Evolutionary conservation across 2,888 invertebrate genomes (phyloP).

Genomic region (Julus scanicus): DNA sequence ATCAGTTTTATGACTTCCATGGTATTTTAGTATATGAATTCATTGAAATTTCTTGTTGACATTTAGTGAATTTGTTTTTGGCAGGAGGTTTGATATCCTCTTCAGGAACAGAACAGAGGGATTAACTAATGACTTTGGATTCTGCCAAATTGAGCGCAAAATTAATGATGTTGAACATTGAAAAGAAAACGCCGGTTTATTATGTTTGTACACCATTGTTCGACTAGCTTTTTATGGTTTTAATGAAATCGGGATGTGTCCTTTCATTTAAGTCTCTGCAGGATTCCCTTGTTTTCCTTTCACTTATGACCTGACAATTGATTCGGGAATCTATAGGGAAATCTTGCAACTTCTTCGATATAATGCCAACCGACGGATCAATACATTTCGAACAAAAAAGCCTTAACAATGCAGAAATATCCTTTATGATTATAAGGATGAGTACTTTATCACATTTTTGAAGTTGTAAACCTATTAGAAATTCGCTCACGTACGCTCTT

Average conservation of each 20-base stretch:
- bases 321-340: slow-evolving; percentile 15
- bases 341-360: neutral
- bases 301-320: slow-evolving; percentile 36
- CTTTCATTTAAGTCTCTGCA: slow-evolving; percentile 34
- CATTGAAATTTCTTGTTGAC: neutral
- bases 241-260: slow-evolving; percentile 43
- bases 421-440: neutral
- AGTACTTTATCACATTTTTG: neutral
- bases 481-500: neutral
- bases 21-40: neutral
- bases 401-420: neutral
- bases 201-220: neutral
- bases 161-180: slow-evolving; percentile 37
- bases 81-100: neutral
- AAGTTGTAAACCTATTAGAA: neutral
- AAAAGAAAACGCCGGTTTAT: neutral
- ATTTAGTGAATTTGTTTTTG: neutral
- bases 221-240: slow-evolving; percentile 36
- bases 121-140: slow-evolving; percentile 38
- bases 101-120: neutral
- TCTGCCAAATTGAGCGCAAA: neutral
- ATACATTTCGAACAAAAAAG: neutral
- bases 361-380: slow-evolving; percentile 7
- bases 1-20: neutral
- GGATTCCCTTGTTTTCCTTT: slow-evolving; percentile 29